Conservation (phyloP, 2,113 vertebrate genomes). For the Urocolius indicus region DNA sequence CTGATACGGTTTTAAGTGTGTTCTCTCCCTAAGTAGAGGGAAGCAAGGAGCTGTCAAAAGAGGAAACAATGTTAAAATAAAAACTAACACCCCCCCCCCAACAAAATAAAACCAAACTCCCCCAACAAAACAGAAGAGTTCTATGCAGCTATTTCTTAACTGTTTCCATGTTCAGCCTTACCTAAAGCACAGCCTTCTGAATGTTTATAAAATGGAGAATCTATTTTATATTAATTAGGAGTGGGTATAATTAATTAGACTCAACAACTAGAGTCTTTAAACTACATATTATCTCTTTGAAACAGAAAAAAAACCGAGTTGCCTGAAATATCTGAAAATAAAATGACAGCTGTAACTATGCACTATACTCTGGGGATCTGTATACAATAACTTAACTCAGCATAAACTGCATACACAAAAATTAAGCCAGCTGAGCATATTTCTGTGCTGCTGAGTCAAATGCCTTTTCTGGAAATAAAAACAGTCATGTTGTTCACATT, state of each 20-base stretch:
- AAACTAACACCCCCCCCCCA: neutral
- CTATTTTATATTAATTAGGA: neutral
- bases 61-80: neutral
- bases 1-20: neutral
- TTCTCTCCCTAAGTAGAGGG: neutral
- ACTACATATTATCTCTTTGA: neutral
- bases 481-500: neutral
- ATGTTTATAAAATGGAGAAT: neutral
- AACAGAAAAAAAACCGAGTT: neutral
- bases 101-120: neutral
- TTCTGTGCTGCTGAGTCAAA: conserved; percentile 59
- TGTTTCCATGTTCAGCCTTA: neutral
- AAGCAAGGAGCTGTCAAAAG: neutral
- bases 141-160: neutral
- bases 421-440: conserved; percentile 14
- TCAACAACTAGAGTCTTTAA: neutral
- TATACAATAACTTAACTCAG: neutral
- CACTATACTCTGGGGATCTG: neutral
- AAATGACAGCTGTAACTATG: neutral
- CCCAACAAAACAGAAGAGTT: neutral
- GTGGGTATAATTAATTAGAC: neutral
- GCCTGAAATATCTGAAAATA: neutral
- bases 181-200: neutral
- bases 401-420: neutral
- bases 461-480: conserved; percentile 18